These are phyloP conservation scores for Drosophila varians DNA, from an alignment of 1,140 invertebrate species.

Conservation along the genomic window DNA sequence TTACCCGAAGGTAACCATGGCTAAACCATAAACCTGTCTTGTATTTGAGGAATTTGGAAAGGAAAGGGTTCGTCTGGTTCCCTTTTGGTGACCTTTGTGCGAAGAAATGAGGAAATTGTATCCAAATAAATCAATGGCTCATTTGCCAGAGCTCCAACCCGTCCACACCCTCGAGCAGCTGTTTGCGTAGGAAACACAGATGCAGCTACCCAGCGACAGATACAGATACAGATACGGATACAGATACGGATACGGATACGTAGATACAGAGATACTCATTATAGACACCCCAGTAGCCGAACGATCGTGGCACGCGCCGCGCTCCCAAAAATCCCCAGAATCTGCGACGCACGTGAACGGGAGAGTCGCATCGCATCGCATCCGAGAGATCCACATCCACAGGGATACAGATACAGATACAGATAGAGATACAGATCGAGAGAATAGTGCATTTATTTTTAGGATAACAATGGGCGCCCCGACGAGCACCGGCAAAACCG, in stretches of 20 bases:
- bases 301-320: constrained; percentile 62
- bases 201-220: not conserved
- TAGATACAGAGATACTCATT: constrained; percentile 16
- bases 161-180: constrained; percentile 14
- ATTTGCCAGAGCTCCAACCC: constrained; percentile 24
- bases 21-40: constrained; percentile 4
- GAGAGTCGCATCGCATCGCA: too few relatives aligned
- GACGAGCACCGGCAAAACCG: constrained; percentile 37
- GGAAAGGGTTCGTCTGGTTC: too few relatives aligned
- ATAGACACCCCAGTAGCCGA: constrained; percentile 51
- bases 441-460: constrained; percentile 67
- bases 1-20: not conserved
- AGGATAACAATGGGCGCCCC: constrained; percentile 73
- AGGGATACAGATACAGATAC: constrained; percentile 1
- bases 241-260: constrained; percentile 5
- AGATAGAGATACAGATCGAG: constrained; percentile 14
- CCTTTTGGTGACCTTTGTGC: constrained; percentile 28
- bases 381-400: constrained; percentile 15
- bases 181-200: constrained; percentile 18
- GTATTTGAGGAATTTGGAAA: too few relatives aligned
- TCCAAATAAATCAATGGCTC: constrained; percentile 66
- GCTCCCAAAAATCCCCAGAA: constrained; percentile 26
- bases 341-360: constrained; percentile 45
- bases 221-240: constrained; percentile 8
- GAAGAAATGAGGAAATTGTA: constrained; percentile 37